A percentile compares a stretch with the other conserved stretches of the same genome.
Evolutionary conservation across 1,140 invertebrate genomes (phyloP).

Genomic region (Capitella teleta): DNA sequence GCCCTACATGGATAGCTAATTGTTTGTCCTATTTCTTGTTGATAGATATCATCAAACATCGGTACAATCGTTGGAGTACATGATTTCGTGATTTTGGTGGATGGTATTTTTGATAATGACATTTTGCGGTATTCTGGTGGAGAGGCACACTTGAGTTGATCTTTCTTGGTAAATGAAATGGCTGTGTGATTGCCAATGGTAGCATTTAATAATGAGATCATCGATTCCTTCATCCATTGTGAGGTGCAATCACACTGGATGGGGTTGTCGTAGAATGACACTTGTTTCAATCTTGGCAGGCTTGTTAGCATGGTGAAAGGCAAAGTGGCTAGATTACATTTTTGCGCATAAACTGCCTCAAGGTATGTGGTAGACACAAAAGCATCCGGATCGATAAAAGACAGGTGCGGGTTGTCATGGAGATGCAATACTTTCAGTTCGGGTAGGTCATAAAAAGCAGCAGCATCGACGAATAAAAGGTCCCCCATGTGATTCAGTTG

Average conservation of each 20-base stretch:
- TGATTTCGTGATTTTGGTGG: conserved; percentile 20
- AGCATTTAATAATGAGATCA: no score
- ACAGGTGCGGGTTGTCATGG: conserved; percentile 29
- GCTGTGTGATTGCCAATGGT: no score
- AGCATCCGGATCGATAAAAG: conserved; percentile 38
- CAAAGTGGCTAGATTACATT: conserved; percentile 35
- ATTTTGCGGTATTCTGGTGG: conserved; percentile 27
- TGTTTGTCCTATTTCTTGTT: conserved; percentile 37
- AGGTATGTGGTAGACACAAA: conserved; percentile 36
- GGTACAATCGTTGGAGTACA: conserved; percentile 35
- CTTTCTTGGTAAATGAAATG: conserved; percentile 8
- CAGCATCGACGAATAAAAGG: no score
- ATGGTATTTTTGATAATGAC: conserved; percentile 27
- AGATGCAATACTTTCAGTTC: conserved; percentile 18
- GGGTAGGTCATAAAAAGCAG: conserved; percentile 20
- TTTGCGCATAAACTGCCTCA: conserved; percentile 34
- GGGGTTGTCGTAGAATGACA: conserved; percentile 42
- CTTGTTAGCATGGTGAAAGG: conserved; percentile 20
- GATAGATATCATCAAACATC: conserved; percentile 17
- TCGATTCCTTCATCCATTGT: conserved; percentile 42
- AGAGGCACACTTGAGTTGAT: conserved; percentile 9
- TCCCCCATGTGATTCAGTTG: no score
- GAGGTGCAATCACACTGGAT: conserved; percentile 45
- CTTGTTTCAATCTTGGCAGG: conserved; percentile 25
- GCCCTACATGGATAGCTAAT: conserved; percentile 41